Conservation (phyloP, 2,888 invertebrate species). For the Ichneumoninae sp. region DNA sequence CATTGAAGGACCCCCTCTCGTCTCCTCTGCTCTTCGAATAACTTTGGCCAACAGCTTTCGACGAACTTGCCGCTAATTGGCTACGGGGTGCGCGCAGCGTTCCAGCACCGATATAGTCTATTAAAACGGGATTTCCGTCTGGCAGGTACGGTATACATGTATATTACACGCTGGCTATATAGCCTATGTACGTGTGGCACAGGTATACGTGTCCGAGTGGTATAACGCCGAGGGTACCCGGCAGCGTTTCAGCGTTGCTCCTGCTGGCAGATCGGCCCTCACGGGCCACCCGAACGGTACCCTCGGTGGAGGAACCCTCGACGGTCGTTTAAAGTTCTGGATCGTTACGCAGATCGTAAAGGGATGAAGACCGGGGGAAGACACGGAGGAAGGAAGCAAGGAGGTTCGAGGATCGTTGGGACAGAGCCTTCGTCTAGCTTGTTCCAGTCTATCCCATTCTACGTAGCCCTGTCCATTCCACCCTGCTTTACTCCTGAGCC, state of each 20-base stretch:
- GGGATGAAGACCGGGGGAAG: slow-evolving; percentile 55
- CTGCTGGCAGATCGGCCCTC: slow-evolving; percentile 42
- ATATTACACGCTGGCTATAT: not conserved
- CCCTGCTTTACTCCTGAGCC: not conserved
- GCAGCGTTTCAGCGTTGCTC: slow-evolving; percentile 30
- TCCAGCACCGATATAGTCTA: slow-evolving; percentile 49
- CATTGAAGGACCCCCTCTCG: slow-evolving; percentile 23
- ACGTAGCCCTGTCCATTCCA: not conserved
- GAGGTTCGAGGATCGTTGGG: slow-evolving; percentile 18
- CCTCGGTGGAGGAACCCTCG: slow-evolving; percentile 48
- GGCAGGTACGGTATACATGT: slow-evolving; percentile 24
- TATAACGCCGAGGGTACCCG: slow-evolving; percentile 40
- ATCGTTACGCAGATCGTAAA: slow-evolving; percentile 65
- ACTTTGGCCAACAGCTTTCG: slow-evolving; percentile 59
- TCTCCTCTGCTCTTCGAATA: slow-evolving; percentile 47
- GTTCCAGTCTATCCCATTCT: not conserved
- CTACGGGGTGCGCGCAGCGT: slow-evolving; percentile 42
- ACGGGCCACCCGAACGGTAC: slow-evolving; percentile 49
- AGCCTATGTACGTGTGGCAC: not conserved
- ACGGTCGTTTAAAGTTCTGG: slow-evolving; percentile 64
- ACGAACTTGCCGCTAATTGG: slow-evolving; percentile 62
- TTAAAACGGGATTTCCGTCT: slow-evolving; percentile 61
- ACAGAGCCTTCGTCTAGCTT: slow-evolving; percentile 25
- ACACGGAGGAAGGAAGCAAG: slow-evolving; percentile 15
- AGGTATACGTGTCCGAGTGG: slow-evolving; percentile 34